These are phyloP conservation scores for Tapirus terrestris DNA, from an alignment of 2,113 vertebrate species.

Conservation along the genomic window DNA sequence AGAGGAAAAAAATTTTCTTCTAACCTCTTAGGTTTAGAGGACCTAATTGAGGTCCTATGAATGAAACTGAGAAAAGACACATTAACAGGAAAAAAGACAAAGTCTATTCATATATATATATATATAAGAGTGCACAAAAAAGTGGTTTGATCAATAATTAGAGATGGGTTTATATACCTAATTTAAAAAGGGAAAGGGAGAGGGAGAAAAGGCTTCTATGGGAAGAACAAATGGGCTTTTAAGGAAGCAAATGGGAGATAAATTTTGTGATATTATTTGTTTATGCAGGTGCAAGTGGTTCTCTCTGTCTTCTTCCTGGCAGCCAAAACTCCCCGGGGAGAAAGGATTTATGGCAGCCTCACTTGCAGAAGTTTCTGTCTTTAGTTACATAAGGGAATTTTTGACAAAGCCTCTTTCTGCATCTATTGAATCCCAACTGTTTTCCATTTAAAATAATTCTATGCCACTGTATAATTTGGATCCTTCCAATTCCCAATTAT, in stretches of 20 bases:
- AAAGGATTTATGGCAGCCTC: not conserved
- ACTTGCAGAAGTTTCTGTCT: not conserved
- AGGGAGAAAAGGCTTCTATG: not conserved
- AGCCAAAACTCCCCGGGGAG: not conserved
- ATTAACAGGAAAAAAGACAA: not conserved
- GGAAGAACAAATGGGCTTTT: not conserved
- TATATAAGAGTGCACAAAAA: not conserved
- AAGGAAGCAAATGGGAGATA: not conserved
- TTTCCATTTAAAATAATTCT: not conserved
- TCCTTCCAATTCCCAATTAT: not conserved
- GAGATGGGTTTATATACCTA: not conserved
- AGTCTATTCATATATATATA: not conserved
- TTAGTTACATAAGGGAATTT: not conserved
- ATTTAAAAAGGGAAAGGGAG: not conserved
- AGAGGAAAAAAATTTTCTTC: not conserved
- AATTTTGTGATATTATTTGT: not conserved
- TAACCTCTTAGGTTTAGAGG: not conserved
- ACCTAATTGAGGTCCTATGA: not conserved
- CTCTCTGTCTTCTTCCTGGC: not conserved
- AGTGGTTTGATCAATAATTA: not conserved
- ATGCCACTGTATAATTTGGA: not conserved
- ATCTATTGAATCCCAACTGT: not conserved
- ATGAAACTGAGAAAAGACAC: not conserved
- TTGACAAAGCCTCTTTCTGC: not conserved
- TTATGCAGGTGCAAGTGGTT: rapidly evolving